Conservation (phyloP, 2,113 vertebrate genomes). For the Pterophyllum scalare region DNA sequence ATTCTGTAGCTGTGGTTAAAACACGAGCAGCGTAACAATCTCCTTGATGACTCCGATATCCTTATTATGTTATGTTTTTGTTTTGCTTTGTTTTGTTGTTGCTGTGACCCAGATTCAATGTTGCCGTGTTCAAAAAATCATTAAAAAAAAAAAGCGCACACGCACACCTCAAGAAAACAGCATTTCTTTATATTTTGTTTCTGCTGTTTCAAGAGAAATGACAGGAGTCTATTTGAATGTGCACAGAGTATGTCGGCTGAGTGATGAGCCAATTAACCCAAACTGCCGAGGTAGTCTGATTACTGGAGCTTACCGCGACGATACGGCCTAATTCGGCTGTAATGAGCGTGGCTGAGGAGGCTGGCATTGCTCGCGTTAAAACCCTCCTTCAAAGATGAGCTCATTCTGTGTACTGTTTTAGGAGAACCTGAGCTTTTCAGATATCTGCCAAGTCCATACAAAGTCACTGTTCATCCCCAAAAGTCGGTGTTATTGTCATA, state of each 20-base stretch:
- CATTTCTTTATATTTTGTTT: neutral
- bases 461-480: slow-evolving; percentile 59
- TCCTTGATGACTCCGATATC: slow-evolving; percentile 36
- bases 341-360: slow-evolving; percentile 67
- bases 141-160: neutral
- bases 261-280: slow-evolving; percentile 73
- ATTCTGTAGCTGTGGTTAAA: slow-evolving; percentile 44
- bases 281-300: slow-evolving; percentile 69
- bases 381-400: slow-evolving; percentile 55
- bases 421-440: slow-evolving; percentile 33
- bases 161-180: slow-evolving; percentile 6
- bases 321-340: slow-evolving; percentile 66
- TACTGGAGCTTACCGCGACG: slow-evolving; percentile 62
- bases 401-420: slow-evolving; percentile 34
- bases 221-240: slow-evolving; percentile 52
- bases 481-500: slow-evolving; percentile 66
- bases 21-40: slow-evolving; percentile 32
- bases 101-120: slow-evolving; percentile 53
- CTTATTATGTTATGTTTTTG: slow-evolving; percentile 5
- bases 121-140: slow-evolving; percentile 28
- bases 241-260: slow-evolving; percentile 49
- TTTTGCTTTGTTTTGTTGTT: neutral
- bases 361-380: slow-evolving; percentile 63
- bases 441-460: slow-evolving; percentile 59
- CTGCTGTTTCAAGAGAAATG: slow-evolving; percentile 30